Evolutionary conservation across 2,888 invertebrate species (phyloP).

Genomic region (Lithophane leautieri): DNA sequence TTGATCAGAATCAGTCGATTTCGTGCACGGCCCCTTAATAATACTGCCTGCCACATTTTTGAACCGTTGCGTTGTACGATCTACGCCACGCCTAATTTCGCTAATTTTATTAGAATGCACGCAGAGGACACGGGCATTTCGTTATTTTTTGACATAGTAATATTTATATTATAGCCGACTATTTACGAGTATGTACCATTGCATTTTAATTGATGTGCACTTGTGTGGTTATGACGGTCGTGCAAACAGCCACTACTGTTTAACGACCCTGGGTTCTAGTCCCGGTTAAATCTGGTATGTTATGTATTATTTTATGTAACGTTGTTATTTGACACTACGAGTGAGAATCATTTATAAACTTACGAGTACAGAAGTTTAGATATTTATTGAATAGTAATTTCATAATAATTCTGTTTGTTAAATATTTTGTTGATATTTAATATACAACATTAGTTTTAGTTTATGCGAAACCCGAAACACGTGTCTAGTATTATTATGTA

Average conservation of each 20-base stretch:
- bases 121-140: constrained; percentile 46
- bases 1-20: too few species aligned
- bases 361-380: constrained; percentile 38
- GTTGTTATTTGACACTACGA: constrained; percentile 42
- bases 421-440: constrained; percentile 38
- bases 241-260: constrained; percentile 10
- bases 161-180: constrained; percentile 60
- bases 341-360: constrained; percentile 54
- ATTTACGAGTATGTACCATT: constrained; percentile 60
- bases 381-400: constrained; percentile 42
- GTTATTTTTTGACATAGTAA: constrained; percentile 66
- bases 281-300: constrained; percentile 26
- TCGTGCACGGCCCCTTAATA: constrained; percentile 9
- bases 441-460: too few species aligned
- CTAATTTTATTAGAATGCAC: constrained; percentile 39
- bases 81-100: constrained; percentile 52
- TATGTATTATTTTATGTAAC: constrained; percentile 27
- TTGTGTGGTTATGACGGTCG: constrained; percentile 35
- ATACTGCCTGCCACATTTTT: constrained; percentile 14
- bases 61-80: constrained; percentile 11
- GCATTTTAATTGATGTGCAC: constrained; percentile 58
- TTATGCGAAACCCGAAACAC: too few species aligned
- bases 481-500: too few species aligned
- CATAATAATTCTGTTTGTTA: constrained; percentile 19
- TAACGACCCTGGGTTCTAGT: constrained; percentile 31